A percentile compares a stretch with the other conserved stretches of the same genome.
Conservation (phyloP, 1,140 invertebrate genomes). For the Drosophila pallidifrons region DNA sequence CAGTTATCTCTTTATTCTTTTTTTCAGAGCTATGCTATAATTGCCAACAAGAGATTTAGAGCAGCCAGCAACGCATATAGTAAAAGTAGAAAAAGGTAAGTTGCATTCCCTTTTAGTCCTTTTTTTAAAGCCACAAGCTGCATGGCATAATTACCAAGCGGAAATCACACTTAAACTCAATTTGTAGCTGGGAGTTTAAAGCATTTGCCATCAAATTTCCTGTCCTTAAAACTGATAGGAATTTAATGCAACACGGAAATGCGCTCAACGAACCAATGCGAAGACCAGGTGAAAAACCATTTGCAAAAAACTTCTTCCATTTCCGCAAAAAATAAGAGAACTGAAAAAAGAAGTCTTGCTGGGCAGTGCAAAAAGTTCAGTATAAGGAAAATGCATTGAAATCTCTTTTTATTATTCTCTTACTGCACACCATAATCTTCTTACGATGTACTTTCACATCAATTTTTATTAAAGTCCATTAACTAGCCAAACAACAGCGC, state of each 20-base stretch:
- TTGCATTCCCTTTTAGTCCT: slow-evolving; percentile 4
- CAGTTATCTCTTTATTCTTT: slow-evolving; percentile 34
- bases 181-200: slow-evolving; percentile 63
- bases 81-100: slow-evolving; percentile 54
- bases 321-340: slow-evolving; percentile 33
- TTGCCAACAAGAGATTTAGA: slow-evolving; percentile 44
- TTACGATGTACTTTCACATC: slow-evolving; percentile 21
- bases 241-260: slow-evolving; percentile 77
- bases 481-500: background rate
- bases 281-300: slow-evolving; percentile 51
- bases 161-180: slow-evolving; percentile 74
- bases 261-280: slow-evolving; percentile 56
- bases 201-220: slow-evolving; percentile 72
- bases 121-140: slow-evolving; percentile 1
- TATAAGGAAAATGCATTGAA: slow-evolving; percentile 36
- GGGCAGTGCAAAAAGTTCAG: background rate
- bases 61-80: slow-evolving; percentile 9
- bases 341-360: slow-evolving; percentile 3
- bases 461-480: slow-evolving; percentile 51
- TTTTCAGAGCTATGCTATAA: slow-evolving; percentile 69
- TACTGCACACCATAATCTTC: background rate
- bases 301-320: slow-evolving; percentile 52
- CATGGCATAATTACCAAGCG: slow-evolving; percentile 35
- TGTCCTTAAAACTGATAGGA: slow-evolving; percentile 45
- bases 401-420: slow-evolving; percentile 12